Base-by-base conservation (phyloP, 2,797 vertebrate genomes). In the Sparidentex hasta region DNA sequence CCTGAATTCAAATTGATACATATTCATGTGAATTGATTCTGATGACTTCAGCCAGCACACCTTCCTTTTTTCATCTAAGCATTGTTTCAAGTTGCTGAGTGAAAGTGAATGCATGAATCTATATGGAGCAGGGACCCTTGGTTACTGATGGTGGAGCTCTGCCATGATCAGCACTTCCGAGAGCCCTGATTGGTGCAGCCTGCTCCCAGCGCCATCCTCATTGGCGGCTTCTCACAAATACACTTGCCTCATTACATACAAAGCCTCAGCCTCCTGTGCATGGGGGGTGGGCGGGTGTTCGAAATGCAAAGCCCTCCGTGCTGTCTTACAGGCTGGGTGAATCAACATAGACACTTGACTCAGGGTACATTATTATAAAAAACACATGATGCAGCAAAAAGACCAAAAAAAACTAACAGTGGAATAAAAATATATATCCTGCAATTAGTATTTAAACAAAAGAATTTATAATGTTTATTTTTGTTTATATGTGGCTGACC, bases 61-160 rank as follows among this genome's bases (percentile, higher is more conserved):
- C 20, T 5, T 47, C 5, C 7, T 18, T 5, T 27, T 58, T 58
- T 17, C 33, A 8, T 17, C 41, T 33, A 16, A 65, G 21, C n/a
- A 52, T 20, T 71, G 50, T 57, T 43, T 71, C 20, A 7, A 54
- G 44, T 13, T 11, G 12, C 59, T 27, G 16, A 2, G 21, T 71
- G 52, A 79, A 82, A 81, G 84, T 85, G 65, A 66, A 81, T 70
- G 66, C 67, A 66, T 21, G 33, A 61, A 67, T 87, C 82, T 77
- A 66, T 21, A 70, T 80, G 71, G 84, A 43, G 71, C 54, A 38
- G 67, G 77, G 56, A 55, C 18, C 88, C 89, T 81, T 93, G 91
- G 91, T 94, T 91, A 94, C 90, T 80, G 88, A 89, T 88, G 80
- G 81, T 85, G 90, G 78, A 87, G 88, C 82, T 70, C 75, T 74